These are phyloP conservation scores for Habroteleia sp. DNA, from an alignment of 2,888 invertebrate genomes.

Conservation along the genomic window DNA sequence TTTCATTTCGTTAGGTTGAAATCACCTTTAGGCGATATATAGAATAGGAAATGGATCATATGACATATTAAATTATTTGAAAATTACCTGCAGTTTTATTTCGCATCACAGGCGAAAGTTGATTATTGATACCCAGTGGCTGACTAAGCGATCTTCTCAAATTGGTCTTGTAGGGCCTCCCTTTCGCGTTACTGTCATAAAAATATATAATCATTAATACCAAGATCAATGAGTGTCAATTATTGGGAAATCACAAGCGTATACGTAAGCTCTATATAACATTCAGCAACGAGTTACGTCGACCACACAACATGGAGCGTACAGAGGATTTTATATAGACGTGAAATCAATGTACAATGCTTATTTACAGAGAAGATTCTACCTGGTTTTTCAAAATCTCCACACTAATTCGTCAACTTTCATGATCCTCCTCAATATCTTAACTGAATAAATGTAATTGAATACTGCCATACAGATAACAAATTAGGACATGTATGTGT, in stretches of 20 bases:
- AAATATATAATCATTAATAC: conserved; percentile 44
- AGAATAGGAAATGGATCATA: too few species aligned
- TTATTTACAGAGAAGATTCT: conserved; percentile 59
- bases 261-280: conserved; percentile 77
- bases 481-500: conserved; percentile 15
- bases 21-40: too few species aligned
- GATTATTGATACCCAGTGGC: conserved; percentile 85
- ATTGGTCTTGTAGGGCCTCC: conserved; percentile 79
- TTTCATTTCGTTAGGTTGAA: too few species aligned
- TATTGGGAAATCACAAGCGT: conserved; percentile 65
- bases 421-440: conserved; percentile 8
- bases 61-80: too few species aligned
- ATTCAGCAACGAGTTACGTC: conserved; percentile 78
- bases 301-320: conserved; percentile 44
- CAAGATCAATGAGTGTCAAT: not conserved
- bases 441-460: conserved; percentile 1
- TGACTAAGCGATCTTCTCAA: conserved; percentile 86
- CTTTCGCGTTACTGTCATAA: conserved; percentile 77
- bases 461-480: conserved; percentile 10
- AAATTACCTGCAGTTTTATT: conserved; percentile 82
- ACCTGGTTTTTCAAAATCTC: conserved; percentile 40
- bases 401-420: conserved; percentile 20
- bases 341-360: conserved; percentile 56
- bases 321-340: conserved; percentile 40
- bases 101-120: conserved; percentile 83